Base-by-base conservation (phyloP, 2,797 vertebrate species). In the Helarctos malayanus region DNA sequence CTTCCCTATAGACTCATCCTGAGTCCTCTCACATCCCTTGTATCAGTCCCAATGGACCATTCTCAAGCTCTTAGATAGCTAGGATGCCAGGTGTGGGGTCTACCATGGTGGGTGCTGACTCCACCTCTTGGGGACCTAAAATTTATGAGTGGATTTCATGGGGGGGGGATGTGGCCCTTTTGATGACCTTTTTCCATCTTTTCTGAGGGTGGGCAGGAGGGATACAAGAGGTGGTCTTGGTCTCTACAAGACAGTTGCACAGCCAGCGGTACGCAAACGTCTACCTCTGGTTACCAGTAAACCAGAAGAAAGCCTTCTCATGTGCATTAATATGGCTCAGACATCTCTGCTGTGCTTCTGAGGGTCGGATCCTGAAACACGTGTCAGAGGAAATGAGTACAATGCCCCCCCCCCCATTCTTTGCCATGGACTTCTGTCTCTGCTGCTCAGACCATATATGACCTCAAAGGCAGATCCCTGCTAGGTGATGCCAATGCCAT, bases 261-360 rank as follows among this genome's bases (percentile, higher is more conserved):
- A 89, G 76, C 23, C 84, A 81, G 41, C 23, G 14, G 54, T 38
- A 61, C 27, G 25, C 5, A 25, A 35, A 88, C 79, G 13, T 76
- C 47, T 87, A 11, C 19, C 41, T 6, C 15, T 91, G 35, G n/a
- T 88, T 82, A 65, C 32, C 59, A 92, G 83, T 14, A 87, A 88
- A 57, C 21, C 14, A 47, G 56, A 49, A 75, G 59, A 49, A 5
- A 84, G 52, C 49, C 29, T 92, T 21, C 52, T 78, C 8, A 4
- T 47, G 15, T 95, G 35, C 1, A 10, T 18, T 73, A 29, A 47
- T 83, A 65, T 27, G 79, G 63, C 83, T 92, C 57, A 91, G 75
- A 45, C 23, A 47, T 84, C 68, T 95, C 52, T 76, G 15, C 15
- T 95, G 52, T 97, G 54, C 65, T 94, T 95, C 75, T 84, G 27